Conservation (phyloP, 1,140 invertebrate genomes). For the Pogonognathellus flavescens region DNA sequence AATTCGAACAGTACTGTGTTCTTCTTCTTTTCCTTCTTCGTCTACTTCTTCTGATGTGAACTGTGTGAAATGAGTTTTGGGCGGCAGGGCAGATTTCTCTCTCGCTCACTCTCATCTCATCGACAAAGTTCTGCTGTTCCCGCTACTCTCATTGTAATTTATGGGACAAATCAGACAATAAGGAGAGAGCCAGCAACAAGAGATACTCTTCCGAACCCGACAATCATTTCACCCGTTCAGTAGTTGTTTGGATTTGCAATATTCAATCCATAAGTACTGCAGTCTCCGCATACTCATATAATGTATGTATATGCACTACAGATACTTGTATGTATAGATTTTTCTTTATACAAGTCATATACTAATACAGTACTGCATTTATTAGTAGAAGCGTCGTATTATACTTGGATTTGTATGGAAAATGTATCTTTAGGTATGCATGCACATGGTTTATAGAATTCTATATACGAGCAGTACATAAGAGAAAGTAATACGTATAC, state of each 20-base stretch:
- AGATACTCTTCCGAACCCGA: constrained; percentile 35
- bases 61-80: constrained; percentile 29
- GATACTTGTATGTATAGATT: background rate
- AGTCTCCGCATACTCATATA: background rate
- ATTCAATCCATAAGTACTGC: background rate
- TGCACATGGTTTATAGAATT: too few relatives aligned
- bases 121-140: constrained; percentile 31
- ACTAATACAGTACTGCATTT: too few relatives aligned
- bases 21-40: background rate
- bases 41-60: background rate
- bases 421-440: too few relatives aligned
- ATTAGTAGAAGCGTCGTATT: too few relatives aligned
- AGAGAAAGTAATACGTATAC: too few relatives aligned
- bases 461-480: too few relatives aligned
- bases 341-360: background rate
- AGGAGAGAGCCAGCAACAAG: constrained; percentile 51
- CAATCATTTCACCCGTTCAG: constrained; percentile 27
- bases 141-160: constrained; percentile 52
- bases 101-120: constrained; percentile 45
- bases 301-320: background rate
- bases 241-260: background rate
- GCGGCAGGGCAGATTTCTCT: constrained; percentile 40
- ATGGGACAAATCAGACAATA: constrained; percentile 56
- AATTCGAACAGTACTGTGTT: background rate
- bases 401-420: too few relatives aligned